Evolutionary conservation across 2,113 vertebrate species (phyloP), one percentile per base, ranked within the genome.

Genomic region (Tringa solitaria): DNA sequence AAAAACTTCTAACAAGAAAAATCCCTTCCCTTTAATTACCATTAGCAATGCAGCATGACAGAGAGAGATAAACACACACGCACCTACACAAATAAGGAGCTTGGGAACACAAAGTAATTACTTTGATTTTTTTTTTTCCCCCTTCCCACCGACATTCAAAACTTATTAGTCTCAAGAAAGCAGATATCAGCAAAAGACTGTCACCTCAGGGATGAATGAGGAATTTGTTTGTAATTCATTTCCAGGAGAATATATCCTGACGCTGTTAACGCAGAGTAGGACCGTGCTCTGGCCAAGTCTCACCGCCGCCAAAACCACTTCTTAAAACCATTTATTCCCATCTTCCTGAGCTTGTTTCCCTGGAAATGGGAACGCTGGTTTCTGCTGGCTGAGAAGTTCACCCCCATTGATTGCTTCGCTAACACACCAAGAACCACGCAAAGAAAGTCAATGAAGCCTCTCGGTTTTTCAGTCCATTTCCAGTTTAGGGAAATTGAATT

Each of bases 161-260:
- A 97, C 87, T 97, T 97, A 93, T 97, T 97, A 98, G 97, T 96
- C 93, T 97, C 87, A 53, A 97, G 96, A 96, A 68, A 45, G 94
- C 93, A 86, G 65, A 3, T 93, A 97, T 97, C 97, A 97, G 97
- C 95, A 94, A 92, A 97, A 96, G 91, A 72, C 89, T 84, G 97
- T 98, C 97, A 97, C 97, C 97, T 94, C 78, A 39, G 97, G 97
- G 96, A 96, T 81, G 93, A 97, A 91, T 41, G 79, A 95, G 96
- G 96, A 97, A 85, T 92, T 81, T 95, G 95, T 95, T 96, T 96
- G 95, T 57, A 97, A 97, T 96, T 98, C 96, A 95, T 96, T 98
- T 97, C 87, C 93, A 93, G 94, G 59, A 94, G 43, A 95, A 95
- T 60, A 79, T 33, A 91, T 77, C 96, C 96, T 17, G 90, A 74